A percentile compares a stretch with the other conserved stretches of the same genome.
Evolutionary conservation across 2,113 vertebrate species (phyloP).

Genomic region (Malurus elegans): DNA sequence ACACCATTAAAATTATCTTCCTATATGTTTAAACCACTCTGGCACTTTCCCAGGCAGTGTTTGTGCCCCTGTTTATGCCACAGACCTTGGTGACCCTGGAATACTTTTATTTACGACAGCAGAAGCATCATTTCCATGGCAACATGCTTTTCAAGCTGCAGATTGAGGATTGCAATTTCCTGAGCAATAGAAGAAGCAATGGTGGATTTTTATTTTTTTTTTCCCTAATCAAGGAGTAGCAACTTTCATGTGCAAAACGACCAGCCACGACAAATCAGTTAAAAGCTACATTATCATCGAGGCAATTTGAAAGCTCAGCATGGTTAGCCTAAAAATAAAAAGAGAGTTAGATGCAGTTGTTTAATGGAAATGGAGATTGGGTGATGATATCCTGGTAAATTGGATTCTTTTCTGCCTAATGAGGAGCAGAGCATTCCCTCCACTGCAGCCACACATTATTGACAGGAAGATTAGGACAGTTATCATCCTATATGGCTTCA

Average conservation of each 20-base stretch:
- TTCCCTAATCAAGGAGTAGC: background rate
- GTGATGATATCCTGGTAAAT: background rate
- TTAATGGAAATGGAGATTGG: background rate
- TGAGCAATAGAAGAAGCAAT: slow-evolving; percentile 61
- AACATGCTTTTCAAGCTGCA: slow-evolving; percentile 73
- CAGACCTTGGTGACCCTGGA: slow-evolving; percentile 74
- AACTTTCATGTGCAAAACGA: slow-evolving; percentile 15
- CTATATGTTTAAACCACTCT: slow-evolving; percentile 36
- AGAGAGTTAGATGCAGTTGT: slow-evolving; percentile 1
- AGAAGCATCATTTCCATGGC: slow-evolving; percentile 79
- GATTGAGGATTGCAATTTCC: slow-evolving; percentile 70
- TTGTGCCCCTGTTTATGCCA: slow-evolving; percentile 68
- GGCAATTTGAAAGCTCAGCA: slow-evolving; percentile 40
- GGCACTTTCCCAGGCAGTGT: slow-evolving; percentile 67
- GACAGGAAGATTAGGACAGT: background rate
- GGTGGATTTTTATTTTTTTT: slow-evolving; percentile 37
- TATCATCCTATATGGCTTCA: background rate
- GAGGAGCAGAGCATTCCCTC: background rate
- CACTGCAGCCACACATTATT: background rate
- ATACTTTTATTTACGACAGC: slow-evolving; percentile 81
- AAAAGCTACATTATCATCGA: slow-evolving; percentile 25
- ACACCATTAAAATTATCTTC: slow-evolving; percentile 36
- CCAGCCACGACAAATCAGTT: slow-evolving; percentile 10
- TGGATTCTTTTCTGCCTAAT: slow-evolving; percentile 21
- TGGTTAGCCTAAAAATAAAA: slow-evolving; percentile 29